phyloP scores from a whole-genome alignment of 2,113 vertebrate species.

The Okapia johnstoni region DNA sequence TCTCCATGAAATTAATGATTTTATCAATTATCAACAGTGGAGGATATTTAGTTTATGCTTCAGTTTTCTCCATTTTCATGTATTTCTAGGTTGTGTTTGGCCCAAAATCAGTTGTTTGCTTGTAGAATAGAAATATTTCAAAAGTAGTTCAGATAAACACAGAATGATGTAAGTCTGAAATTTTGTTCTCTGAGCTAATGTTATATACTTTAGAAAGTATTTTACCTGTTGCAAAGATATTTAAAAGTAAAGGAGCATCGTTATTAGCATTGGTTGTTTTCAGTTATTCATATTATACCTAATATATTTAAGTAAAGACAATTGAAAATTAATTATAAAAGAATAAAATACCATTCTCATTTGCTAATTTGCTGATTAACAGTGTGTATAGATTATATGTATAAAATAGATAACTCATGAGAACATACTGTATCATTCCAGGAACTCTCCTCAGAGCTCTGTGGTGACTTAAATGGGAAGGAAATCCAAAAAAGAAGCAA shows the following conservation, averaged over 20 bases:
- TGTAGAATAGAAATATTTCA: not conserved
- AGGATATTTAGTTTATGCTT: not conserved
- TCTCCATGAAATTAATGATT: not conserved
- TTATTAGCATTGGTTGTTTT: not conserved
- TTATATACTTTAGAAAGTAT: not conserved
- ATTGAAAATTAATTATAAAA: not conserved
- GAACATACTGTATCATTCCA: rapidly evolving
- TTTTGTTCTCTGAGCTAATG: not conserved
- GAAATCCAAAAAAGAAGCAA: not conserved
- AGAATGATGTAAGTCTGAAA: not conserved
- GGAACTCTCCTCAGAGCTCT: not conserved
- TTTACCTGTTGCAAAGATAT: not conserved
- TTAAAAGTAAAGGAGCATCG: not conserved
- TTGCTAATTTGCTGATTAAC: not conserved
- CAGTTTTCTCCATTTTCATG: not conserved
- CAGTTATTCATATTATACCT: not conserved
- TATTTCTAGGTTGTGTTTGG: not conserved
- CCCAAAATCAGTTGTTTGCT: not conserved
- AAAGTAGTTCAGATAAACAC: not conserved
- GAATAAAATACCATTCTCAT: not conserved
- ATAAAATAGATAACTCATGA: not conserved
- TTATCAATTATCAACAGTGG: not conserved
- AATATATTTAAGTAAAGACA: not conserved
- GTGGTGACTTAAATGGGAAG: not conserved
- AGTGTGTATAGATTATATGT: not conserved